These are phyloP conservation scores for Brachyalestes nurse DNA, from an alignment of 2,797 vertebrate genomes.

Conservation along the genomic window DNA sequence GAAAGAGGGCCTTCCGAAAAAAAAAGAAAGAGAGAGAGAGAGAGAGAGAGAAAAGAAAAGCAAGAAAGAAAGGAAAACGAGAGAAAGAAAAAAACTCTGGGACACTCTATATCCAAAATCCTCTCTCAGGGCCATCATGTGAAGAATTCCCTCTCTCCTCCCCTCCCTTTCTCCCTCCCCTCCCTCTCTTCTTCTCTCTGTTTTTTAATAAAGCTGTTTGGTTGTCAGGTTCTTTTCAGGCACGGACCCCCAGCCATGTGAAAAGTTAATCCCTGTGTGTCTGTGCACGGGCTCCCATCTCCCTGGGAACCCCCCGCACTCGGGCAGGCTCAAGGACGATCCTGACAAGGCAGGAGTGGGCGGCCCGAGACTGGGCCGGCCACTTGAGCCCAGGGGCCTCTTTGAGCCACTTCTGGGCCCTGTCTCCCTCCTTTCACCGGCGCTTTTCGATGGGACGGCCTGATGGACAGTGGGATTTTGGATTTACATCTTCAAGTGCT, in stretches of 20 bases:
- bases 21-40: constrained; percentile 52
- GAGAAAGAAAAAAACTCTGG: constrained; percentile 40
- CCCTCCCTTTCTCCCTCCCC: constrained; percentile 42
- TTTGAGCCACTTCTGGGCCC: constrained; percentile 59
- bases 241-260: constrained; percentile 86
- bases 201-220: constrained; percentile 89
- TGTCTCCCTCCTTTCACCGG: constrained; percentile 63
- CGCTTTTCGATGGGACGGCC: constrained; percentile 73
- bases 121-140: constrained; percentile 84
- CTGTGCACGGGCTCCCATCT: constrained; percentile 78
- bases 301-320: constrained; percentile 84
- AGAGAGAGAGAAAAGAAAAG: neutral
- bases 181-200: constrained; percentile 70
- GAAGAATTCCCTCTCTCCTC: constrained; percentile 73
- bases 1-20: constrained; percentile 71
- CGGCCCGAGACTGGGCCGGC: constrained; percentile 47
- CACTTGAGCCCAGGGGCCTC: constrained; percentile 59
- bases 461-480: constrained; percentile 72
- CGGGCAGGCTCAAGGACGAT: constrained; percentile 66
- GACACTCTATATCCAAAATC: constrained; percentile 85
- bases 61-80: constrained; percentile 56
- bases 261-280: constrained; percentile 85
- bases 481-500: constrained; percentile 75
- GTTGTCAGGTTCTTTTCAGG: constrained; percentile 87
- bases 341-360: constrained; percentile 61